Percentiles rank a stretch among this genome's conserved stretches.
These are phyloP conservation scores for Etheostoma perlongum DNA, from an alignment of 2,797 vertebrate species.

Conservation along the genomic window DNA sequence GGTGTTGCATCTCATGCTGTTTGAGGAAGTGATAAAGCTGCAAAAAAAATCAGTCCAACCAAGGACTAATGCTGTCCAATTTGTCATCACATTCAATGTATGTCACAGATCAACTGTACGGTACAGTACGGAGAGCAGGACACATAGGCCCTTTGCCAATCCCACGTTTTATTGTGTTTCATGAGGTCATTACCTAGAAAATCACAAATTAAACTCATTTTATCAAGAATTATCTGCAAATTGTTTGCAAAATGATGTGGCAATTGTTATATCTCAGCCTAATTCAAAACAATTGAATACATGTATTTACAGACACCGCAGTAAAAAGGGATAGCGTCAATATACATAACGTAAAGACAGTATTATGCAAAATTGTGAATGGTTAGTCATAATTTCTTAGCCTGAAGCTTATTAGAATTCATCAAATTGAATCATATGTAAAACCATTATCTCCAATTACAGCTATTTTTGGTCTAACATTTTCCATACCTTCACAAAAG, in stretches of 20 bases:
- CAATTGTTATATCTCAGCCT: constrained; percentile 47
- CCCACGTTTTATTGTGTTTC: constrained; percentile 44
- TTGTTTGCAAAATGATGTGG: constrained; percentile 49
- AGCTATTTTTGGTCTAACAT: neutral
- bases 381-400: constrained; percentile 4
- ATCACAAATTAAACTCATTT: constrained; percentile 68
- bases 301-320: constrained; percentile 12
- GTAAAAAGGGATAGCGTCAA: neutral
- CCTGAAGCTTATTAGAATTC: constrained; percentile 18
- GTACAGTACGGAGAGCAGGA: neutral
- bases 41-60: constrained; percentile 39
- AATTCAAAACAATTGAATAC: constrained; percentile 35
- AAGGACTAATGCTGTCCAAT: constrained; percentile 27
- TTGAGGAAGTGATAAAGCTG: constrained; percentile 58
- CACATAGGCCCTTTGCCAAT: constrained; percentile 21
- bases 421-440: constrained; percentile 19
- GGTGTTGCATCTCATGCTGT: constrained; percentile 50
- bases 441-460: constrained; percentile 15
- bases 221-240: constrained; percentile 59
- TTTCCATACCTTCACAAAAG: neutral
- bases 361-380: neutral
- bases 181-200: constrained; percentile 69
- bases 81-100: constrained; percentile 20
- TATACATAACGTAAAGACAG: neutral
- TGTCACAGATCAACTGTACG: constrained; percentile 19